Evolutionary conservation across 2,888 invertebrate genomes (phyloP), one percentile per base, ranked within the genome.

Genomic region (Cacoxenus indagator): DNA sequence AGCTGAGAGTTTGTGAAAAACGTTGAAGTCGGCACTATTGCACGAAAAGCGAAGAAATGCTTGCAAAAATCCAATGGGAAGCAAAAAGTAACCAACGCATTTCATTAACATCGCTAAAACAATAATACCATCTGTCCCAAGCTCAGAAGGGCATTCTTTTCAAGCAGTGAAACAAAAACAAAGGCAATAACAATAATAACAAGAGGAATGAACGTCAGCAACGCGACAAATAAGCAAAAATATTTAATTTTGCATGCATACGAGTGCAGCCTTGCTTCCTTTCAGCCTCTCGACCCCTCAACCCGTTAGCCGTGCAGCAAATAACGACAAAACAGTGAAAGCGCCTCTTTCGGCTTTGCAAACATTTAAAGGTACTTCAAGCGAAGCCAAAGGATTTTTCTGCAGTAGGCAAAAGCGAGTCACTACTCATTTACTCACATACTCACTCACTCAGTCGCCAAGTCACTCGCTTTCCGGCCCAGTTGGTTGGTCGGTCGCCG

Each of bases 21-120:
- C 11, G 19, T 48, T 48, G n/a, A 6, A 8, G 48, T 17, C n/a
- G 19, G 6, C 1, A n/a, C n/a, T n/a, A 17, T n/a, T 17, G 48
- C 48, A 48, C 11, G 6, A 48, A 17, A 6, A 48, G 17, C 37
- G 8, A 11, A 37, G 14, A 37, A 37, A 37, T 14, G 37, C 9
- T 37, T 37, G 37, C 37, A 37, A 37, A 8, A 37, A 37, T 11
- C 8, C 37, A 37, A 37, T 11, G 14, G 9, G 14, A 37, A 37
- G 14, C 37, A 37, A 37, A 37, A 11, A 37, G n/a, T n/a, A 37
- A 37, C 71, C 66, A 75, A 75, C 74, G 83, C 78, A 83, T 83
- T 83, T 81, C 84, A 81, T 81, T 81, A 81, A 81, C 80, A 83
- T 78, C 46, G 26, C 69, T 77, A 77, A 72, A 51, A 61, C 48